Conservation (phyloP, 2,888 invertebrate genomes). For the Drosophila multiciliata region DNA sequence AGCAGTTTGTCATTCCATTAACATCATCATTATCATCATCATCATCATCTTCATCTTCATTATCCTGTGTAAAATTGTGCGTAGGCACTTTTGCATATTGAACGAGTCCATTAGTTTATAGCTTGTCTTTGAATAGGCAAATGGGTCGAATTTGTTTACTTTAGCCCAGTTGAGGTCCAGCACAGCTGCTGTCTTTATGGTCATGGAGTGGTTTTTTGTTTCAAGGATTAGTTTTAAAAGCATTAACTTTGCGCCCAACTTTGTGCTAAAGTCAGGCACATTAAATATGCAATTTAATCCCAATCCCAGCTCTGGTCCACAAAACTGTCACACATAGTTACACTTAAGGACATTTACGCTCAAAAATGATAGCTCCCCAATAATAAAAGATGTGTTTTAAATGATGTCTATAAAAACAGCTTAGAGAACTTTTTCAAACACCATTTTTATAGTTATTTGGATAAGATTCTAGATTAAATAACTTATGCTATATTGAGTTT, state of each 20-base stretch:
- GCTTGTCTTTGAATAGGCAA: constrained; percentile 16
- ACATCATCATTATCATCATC: constrained; percentile 1
- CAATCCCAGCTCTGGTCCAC: not conserved
- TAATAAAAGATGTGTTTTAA: not conserved
- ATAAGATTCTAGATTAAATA: not conserved
- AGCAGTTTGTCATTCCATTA: constrained; percentile 48
- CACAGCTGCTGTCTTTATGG: constrained; percentile 25
- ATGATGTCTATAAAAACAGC: not conserved
- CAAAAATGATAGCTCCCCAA: constrained; percentile 10
- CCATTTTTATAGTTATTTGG: not conserved
- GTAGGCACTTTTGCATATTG: constrained; percentile 55
- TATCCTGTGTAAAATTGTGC: constrained; percentile 26
- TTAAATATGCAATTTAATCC: constrained; percentile 43
- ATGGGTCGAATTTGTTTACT: not conserved
- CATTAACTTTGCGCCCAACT: constrained; percentile 53
- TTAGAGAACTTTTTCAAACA: not conserved
- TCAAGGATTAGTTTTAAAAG: constrained; percentile 56
- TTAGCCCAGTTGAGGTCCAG: constrained; percentile 31
- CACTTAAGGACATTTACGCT: constrained; percentile 20
- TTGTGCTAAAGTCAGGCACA: constrained; percentile 47
- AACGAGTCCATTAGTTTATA: constrained; percentile 52
- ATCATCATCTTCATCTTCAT: constrained; percentile 5
- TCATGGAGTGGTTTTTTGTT: constrained; percentile 52
- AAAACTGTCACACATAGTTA: constrained; percentile 34
- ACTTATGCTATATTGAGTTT: not conserved